Evolutionary conservation across 1,140 invertebrate species (phyloP).

Genomic region (Euwallacea similis): DNA sequence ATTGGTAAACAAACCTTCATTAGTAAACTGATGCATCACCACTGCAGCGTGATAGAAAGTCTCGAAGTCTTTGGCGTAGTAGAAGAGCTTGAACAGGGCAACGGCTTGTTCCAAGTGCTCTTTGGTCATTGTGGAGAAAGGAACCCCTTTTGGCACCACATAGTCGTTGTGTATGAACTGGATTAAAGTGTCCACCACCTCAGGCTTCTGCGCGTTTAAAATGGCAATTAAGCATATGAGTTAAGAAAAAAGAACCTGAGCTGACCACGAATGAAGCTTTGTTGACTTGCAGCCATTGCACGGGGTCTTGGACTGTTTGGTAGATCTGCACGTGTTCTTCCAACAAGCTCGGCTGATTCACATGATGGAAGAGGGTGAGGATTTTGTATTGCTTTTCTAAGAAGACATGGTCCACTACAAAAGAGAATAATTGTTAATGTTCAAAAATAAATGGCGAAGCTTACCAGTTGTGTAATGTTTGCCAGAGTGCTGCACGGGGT

Average conservation of each 20-base stretch:
- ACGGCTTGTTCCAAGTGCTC: constrained; percentile 61
- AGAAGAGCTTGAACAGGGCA: constrained; percentile 61
- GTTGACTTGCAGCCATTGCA: constrained; percentile 23
- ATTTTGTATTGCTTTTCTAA: constrained; percentile 63
- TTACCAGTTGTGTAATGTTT: constrained; percentile 42
- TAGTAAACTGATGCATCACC: constrained; percentile 65
- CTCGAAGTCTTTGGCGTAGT: constrained; percentile 65
- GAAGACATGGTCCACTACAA: constrained; percentile 49
- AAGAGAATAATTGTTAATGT: background rate
- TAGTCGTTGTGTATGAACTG: constrained; percentile 52
- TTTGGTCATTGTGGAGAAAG: constrained; percentile 56
- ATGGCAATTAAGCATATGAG: background rate
- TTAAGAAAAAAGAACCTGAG: background rate
- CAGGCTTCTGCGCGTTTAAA: constrained; percentile 52
- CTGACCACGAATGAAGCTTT: constrained; percentile 27
- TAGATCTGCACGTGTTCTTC: constrained; percentile 55
- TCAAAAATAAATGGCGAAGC: constrained; percentile 10
- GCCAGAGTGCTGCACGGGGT: constrained; percentile 13
- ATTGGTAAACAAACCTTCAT: constrained; percentile 55
- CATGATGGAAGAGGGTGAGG: constrained; percentile 64
- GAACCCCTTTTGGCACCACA: constrained; percentile 51
- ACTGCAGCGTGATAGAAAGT: constrained; percentile 67
- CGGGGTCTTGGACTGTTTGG: constrained; percentile 13
- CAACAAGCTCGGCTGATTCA: constrained; percentile 60
- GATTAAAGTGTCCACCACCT: constrained; percentile 57